These are phyloP conservation scores for Norana najaformis DNA, from an alignment of 2,888 invertebrate genomes.

Conservation along the genomic window DNA sequence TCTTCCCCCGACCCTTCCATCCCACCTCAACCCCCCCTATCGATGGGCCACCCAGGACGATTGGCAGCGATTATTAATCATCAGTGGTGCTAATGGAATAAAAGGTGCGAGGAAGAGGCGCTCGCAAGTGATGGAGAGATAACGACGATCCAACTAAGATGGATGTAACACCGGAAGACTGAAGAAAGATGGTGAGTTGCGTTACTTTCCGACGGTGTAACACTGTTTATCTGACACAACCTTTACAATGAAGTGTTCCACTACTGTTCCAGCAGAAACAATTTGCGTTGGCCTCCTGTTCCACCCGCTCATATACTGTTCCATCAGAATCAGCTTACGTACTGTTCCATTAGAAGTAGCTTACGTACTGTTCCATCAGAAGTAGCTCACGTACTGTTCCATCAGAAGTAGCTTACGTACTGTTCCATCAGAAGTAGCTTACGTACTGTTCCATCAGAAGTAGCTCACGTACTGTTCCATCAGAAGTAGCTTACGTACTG, in stretches of 20 bases:
- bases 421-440: background rate
- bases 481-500: too few species aligned
- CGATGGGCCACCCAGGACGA: too few species aligned
- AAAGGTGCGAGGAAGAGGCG: background rate
- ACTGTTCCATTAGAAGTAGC: too few species aligned
- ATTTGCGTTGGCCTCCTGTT: too few species aligned
- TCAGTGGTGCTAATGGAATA: background rate
- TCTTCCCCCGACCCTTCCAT: background rate
- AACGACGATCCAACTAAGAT: background rate
- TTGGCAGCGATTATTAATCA: background rate
- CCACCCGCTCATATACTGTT: too few species aligned
- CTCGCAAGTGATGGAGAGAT: background rate
- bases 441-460: too few species aligned
- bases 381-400: background rate
- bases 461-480: too few species aligned
- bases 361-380: too few species aligned
- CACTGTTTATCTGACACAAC: background rate
- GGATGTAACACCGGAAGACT: background rate
- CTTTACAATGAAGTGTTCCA: background rate
- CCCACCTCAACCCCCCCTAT: too few species aligned
- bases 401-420: background rate
- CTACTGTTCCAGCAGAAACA: background rate
- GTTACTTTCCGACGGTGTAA: background rate
- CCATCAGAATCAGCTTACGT: too few species aligned
- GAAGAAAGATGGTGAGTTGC: background rate